phyloP scores from a whole-genome alignment of 2,888 invertebrate genomes.

The Tetramorium bicarinatum region DNA sequence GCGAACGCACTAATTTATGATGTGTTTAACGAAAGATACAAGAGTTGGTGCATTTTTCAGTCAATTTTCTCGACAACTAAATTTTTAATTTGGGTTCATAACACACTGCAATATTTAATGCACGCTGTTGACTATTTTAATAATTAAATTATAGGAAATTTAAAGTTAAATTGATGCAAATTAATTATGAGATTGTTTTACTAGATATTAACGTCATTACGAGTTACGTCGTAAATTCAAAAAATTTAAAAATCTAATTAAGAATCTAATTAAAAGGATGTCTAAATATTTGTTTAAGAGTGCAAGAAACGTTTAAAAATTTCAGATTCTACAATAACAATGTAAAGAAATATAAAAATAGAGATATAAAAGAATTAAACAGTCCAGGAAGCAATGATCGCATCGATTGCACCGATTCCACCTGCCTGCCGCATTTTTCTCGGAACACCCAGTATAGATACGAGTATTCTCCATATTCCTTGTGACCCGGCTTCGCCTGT shows the following conservation, averaged over 20 bases:
- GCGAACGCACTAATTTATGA: background rate
- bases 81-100: background rate
- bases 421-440: background rate
- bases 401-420: background rate
- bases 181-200: conserved; percentile 7
- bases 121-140: conserved; percentile 6
- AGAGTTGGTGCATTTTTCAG: conserved; percentile 4
- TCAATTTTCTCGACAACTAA: background rate
- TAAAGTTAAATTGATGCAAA: conserved; percentile 1
- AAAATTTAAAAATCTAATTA: background rate
- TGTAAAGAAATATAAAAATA: background rate
- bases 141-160: conserved; percentile 25
- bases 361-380: background rate
- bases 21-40: conserved; percentile 5
- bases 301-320: background rate
- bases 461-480: conserved; percentile 25
- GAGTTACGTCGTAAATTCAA: background rate
- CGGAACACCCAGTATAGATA: background rate
- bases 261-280: background rate
- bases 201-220: background rate
- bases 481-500: conserved; percentile 24
- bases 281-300: background rate
- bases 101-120: background rate
- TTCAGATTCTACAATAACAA: background rate
- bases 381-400: background rate